These are phyloP conservation scores for Uloborus diversus DNA, from an alignment of 1,140 invertebrate genomes.

Conservation along the genomic window DNA sequence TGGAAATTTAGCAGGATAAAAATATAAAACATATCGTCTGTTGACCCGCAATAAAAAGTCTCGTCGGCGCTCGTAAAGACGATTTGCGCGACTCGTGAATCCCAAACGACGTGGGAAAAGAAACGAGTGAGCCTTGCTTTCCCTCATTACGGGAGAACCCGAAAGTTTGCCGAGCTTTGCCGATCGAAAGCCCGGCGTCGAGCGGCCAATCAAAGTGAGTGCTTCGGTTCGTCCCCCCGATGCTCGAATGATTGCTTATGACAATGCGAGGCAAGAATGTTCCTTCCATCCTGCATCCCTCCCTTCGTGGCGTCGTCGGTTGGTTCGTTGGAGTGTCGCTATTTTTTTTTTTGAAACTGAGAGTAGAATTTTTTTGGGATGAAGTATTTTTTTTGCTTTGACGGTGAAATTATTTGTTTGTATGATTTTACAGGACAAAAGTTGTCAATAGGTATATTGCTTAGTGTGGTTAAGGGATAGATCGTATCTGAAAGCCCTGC, in stretches of 20 bases:
- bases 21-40: too few species aligned
- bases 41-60: too few species aligned
- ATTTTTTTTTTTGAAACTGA: too few species aligned
- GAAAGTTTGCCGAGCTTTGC: conserved; percentile 1
- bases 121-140: neutral
- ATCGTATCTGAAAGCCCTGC: too few species aligned
- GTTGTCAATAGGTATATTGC: too few species aligned
- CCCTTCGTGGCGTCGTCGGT: neutral
- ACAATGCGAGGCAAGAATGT: conserved; percentile 1
- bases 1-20: too few species aligned
- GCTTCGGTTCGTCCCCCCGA: conserved; percentile 14
- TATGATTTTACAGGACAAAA: too few species aligned
- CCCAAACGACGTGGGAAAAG: neutral
- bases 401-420: too few species aligned
- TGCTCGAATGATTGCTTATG: conserved; percentile 30
- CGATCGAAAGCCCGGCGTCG: conserved; percentile 18
- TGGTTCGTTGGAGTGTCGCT: neutral
- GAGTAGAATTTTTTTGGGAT: too few species aligned
- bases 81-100: neutral
- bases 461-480: too few species aligned
- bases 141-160: conserved; percentile 16
- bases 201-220: conserved; percentile 32
- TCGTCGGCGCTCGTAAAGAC: neutral
- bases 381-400: too few species aligned
- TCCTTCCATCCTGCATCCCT: neutral